Evolutionary conservation across 2,888 invertebrate species (phyloP), one percentile per base, ranked within the genome.

Genomic region (Patella depressa): DNA sequence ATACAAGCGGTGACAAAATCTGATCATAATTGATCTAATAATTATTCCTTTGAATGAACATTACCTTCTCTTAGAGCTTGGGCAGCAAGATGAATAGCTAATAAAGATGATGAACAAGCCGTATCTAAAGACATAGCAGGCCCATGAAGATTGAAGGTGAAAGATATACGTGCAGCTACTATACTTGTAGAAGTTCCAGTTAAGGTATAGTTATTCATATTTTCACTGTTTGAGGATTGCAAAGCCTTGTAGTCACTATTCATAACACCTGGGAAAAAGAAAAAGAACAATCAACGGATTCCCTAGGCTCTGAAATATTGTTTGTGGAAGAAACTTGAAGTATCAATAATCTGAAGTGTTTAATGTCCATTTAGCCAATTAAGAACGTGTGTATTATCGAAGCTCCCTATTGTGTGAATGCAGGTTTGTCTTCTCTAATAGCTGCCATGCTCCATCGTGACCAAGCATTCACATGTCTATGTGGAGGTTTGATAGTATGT

Each of bases 21-120:
- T 34, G 34, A 5, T 34, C 0, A 34, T 34, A 34, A 34, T 34
- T 34, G 34, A 5, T 34, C 34, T 34, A 34, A 34, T 34, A 34
- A 34, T 34, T 34, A 34, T 34, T 34, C 34, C 4, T 5, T 34
- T 34, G 34, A 5, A 34, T 2, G 29, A 29, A 29, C 29, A 74
- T 71, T 78, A 85, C 85, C 85, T 76, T 80, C 45, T 17, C 78
- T 71, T 17, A 86, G 55, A 15, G 82, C 81, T 75, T 88, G 85
- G 15, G 84, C 78, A 9, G 89, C 91, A 78, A 87, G 71, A 57
- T 86, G 84, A 9, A 86, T 83, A 12, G 85, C 83, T 14, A 84
- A 74, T 19, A 85, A 69, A 17, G 81, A 78, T 5, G 85, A 82
- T 1, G 84, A 83, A 75, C 85, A 85, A 34, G 84, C 85, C 1